Percentiles rank a stretch among this genome's conserved stretches.
These are phyloP conservation scores for Gymnoscelis rufifasciata DNA, from an alignment of 2,888 invertebrate genomes.

Conservation along the genomic window DNA sequence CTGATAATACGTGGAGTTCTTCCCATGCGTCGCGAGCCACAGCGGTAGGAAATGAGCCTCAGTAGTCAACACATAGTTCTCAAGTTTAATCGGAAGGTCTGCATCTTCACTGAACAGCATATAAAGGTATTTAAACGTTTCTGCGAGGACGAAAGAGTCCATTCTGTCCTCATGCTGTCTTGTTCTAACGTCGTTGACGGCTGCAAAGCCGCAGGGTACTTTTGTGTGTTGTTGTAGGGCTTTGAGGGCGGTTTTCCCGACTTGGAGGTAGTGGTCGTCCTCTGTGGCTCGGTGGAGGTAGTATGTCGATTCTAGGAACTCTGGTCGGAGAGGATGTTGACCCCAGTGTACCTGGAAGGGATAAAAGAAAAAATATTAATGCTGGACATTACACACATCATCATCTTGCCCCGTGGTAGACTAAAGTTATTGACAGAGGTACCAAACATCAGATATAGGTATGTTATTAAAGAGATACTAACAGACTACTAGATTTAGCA, in stretches of 20 bases:
- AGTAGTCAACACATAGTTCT: slow-evolving; percentile 93
- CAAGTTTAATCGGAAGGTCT: slow-evolving; percentile 89
- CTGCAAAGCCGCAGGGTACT: slow-evolving; percentile 98
- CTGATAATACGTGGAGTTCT: slow-evolving; percentile 66
- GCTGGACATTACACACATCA: too few species aligned
- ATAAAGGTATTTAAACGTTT: slow-evolving; percentile 98
- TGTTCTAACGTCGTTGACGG: slow-evolving; percentile 96
- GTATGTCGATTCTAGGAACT: slow-evolving; percentile 98
- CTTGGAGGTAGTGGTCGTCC: slow-evolving; percentile 95
- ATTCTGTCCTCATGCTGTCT: slow-evolving; percentile 95
- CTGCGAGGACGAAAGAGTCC: slow-evolving; percentile 98
- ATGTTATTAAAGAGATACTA: too few species aligned
- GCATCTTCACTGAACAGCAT: slow-evolving; percentile 92
- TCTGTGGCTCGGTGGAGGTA: slow-evolving; percentile 97
- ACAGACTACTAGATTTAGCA: too few species aligned
- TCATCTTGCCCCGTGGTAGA: too few species aligned
- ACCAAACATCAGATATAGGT: too few species aligned
- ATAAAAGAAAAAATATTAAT: too few species aligned
- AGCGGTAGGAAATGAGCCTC: slow-evolving; percentile 98
- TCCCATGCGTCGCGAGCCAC: slow-evolving; percentile 83
- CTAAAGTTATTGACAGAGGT: too few species aligned
- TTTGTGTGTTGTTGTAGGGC: slow-evolving; percentile 93
- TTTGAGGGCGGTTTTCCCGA: slow-evolving; percentile 92
- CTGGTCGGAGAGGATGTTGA: slow-evolving; percentile 96
- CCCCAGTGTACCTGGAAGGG: slow-evolving; percentile 94